These are phyloP conservation scores for Ailurus styani DNA, from an alignment of 2,113 vertebrate genomes.

Conservation along the genomic window DNA sequence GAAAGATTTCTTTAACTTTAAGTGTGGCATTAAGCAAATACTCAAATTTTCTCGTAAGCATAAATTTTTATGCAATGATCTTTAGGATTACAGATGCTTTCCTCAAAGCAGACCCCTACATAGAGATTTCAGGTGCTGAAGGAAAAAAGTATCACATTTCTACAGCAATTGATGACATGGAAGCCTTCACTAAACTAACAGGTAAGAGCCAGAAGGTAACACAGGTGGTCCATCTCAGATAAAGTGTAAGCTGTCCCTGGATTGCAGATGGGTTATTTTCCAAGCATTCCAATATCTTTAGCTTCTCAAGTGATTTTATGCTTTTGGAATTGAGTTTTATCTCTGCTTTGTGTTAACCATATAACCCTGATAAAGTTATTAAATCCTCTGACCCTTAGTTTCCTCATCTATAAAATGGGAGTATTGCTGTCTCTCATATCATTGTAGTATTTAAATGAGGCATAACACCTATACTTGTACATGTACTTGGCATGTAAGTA, in stretches of 20 bases:
- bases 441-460: background rate
- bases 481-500: background rate
- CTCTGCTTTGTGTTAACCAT: background rate
- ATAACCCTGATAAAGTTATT: background rate
- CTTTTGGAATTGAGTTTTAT: slow-evolving; percentile 25
- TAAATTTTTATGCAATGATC: slow-evolving; percentile 18
- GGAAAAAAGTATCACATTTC: slow-evolving; percentile 86
- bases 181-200: slow-evolving; percentile 93
- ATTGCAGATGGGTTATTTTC: background rate
- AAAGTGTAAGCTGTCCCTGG: background rate
- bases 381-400: slow-evolving; percentile 16
- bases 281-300: background rate
- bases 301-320: background rate
- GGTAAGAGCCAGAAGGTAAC: slow-evolving; percentile 79
- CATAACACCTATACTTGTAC: background rate
- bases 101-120: slow-evolving; percentile 88
- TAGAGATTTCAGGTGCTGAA: slow-evolving; percentile 83
- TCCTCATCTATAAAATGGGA: background rate
- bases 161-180: slow-evolving; percentile 93
- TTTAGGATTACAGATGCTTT: slow-evolving; percentile 95
- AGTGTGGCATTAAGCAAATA: background rate
- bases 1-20: background rate
- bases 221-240: background rate
- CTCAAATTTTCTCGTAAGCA: slow-evolving; percentile 20
- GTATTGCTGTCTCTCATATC: background rate